Conservation (phyloP, 2,113 vertebrate species). For the Hyperoodon ampullatus region DNA sequence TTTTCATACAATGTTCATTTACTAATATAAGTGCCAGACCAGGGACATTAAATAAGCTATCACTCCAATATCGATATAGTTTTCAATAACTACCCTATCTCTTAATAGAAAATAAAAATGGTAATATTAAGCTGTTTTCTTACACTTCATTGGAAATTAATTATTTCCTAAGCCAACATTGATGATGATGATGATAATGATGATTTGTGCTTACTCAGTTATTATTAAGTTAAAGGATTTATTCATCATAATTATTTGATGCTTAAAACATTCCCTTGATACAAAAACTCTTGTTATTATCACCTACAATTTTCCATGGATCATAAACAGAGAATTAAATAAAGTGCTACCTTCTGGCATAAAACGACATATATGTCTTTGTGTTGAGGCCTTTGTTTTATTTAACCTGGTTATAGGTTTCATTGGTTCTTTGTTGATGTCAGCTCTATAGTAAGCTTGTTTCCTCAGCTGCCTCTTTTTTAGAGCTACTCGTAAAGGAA, state of each 20-base stretch:
- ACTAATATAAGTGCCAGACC: not conserved
- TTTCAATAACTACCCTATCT: not conserved
- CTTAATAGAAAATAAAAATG: not conserved
- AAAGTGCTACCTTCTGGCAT: not conserved
- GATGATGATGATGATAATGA: not conserved
- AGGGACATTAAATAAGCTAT: not conserved
- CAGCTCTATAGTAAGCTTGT: not conserved
- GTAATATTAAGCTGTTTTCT: not conserved
- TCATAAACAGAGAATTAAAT: not conserved
- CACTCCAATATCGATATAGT: not conserved
- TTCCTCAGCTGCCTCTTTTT: not conserved
- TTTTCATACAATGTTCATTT: constrained; percentile 9
- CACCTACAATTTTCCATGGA: not conserved
- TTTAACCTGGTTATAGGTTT: not conserved
- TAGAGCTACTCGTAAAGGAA: not conserved
- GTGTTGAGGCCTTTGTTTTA: not conserved
- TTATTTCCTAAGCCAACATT: not conserved
- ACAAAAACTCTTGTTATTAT: not conserved
- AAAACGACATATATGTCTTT: not conserved
- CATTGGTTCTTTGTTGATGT: not conserved
- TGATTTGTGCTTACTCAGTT: not conserved
- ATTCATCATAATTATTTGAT: not conserved
- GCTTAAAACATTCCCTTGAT: not conserved
- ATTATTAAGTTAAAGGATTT: not conserved
- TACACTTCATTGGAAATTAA: not conserved